Percentiles rank a stretch among this genome's conserved stretches.
These are phyloP conservation scores for Catharus minimus DNA, from an alignment of 2,113 vertebrate species.

Conservation along the genomic window DNA sequence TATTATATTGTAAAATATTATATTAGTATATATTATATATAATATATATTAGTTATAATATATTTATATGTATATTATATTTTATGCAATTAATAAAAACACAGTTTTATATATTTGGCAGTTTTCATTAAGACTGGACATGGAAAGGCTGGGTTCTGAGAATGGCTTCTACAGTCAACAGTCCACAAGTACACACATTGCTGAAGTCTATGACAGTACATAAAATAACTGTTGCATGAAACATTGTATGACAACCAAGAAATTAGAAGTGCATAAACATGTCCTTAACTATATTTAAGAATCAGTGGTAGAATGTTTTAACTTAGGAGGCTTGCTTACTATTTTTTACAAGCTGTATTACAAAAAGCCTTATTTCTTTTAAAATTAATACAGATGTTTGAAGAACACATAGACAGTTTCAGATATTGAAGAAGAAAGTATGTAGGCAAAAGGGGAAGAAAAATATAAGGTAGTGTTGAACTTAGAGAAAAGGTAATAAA, in stretches of 20 bases:
- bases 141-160: neutral
- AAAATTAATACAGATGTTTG: neutral
- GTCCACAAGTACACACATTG: neutral
- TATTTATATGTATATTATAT: neutral
- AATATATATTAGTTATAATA: neutral
- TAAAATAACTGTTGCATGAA: neutral
- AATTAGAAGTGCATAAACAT: neutral
- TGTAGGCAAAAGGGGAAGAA: neutral
- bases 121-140: neutral
- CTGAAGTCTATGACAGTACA: neutral
- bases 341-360: neutral
- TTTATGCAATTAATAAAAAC: neutral
- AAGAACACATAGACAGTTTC: neutral
- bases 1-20: too few relatives aligned
- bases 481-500: neutral
- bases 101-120: neutral
- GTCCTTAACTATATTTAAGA: neutral
- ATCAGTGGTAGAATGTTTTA: neutral
- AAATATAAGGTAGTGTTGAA: neutral
- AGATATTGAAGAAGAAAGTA: neutral
- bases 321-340: neutral
- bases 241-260: neutral
- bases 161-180: neutral
- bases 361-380: neutral
- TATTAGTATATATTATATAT: neutral